These are phyloP conservation scores for Drosophila sulfurigaster DNA, from an alignment of 1,140 invertebrate species.

Conservation along the genomic window DNA sequence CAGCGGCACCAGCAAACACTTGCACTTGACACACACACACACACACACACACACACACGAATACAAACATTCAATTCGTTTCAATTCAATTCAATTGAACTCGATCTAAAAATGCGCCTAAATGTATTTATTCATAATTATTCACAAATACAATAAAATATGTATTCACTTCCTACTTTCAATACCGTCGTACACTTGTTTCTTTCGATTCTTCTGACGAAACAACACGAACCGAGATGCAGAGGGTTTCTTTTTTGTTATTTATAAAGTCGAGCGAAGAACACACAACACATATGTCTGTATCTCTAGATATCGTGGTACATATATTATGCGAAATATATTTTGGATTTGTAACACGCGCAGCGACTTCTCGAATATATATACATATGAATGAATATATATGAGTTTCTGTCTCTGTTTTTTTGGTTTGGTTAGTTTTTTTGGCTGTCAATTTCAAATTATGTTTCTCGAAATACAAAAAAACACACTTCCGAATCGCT, in stretches of 20 bases:
- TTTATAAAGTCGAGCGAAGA: conserved; percentile 19
- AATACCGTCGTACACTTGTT: not conserved
- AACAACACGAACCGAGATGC: conserved; percentile 23
- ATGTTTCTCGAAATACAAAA: conserved; percentile 17
- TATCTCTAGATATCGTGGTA: conserved; percentile 1
- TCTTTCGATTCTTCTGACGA: conserved; percentile 1
- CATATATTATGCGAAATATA: conserved; percentile 2
- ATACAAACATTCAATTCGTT: conserved; percentile 6
- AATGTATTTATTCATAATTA: conserved; percentile 1
- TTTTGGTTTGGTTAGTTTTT: not conserved
- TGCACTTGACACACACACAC: conserved; percentile 46
- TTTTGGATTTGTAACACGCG: conserved; percentile 69
- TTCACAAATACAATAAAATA: not conserved
- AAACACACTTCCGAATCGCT: conserved; percentile 81
- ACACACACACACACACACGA: no score
- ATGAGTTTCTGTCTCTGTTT: not conserved
- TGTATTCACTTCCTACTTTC: not conserved
- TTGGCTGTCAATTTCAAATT: conserved; percentile 2
- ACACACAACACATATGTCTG: not conserved
- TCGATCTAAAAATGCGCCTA: not conserved
- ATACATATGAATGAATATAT: conserved; percentile 8
- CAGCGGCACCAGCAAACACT: conserved; percentile 27
- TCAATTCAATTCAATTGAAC: conserved; percentile 20
- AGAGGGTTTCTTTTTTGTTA: conserved; percentile 17
- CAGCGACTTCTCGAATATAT: conserved; percentile 6